These are phyloP conservation scores for Serilophus lunatus DNA, from an alignment of 2,113 vertebrate species.

Conservation along the genomic window DNA sequence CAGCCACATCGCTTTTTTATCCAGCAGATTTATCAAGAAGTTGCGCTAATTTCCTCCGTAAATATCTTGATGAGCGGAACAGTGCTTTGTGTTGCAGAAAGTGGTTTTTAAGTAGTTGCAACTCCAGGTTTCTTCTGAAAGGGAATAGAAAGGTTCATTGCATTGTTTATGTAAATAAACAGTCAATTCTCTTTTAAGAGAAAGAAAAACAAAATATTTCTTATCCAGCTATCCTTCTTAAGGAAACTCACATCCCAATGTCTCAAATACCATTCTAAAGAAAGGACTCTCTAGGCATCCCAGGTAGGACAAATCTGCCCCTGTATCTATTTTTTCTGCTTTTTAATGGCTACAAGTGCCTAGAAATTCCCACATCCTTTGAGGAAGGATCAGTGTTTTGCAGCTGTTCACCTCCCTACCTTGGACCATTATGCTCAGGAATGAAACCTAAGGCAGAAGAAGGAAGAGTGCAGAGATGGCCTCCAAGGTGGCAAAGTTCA, in stretches of 20 bases:
- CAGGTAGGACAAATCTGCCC: background rate
- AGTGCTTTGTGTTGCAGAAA: background rate
- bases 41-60: slow-evolving; percentile 55
- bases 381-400: background rate
- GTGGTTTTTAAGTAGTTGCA: slow-evolving; percentile 16
- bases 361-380: background rate
- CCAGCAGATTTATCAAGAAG: slow-evolving; percentile 63
- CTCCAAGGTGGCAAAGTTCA: background rate
- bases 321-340: background rate
- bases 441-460: background rate
- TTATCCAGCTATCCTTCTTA: background rate
- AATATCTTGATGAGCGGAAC: slow-evolving; percentile 43
- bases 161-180: background rate
- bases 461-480: background rate
- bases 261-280: background rate
- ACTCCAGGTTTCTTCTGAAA: slow-evolving; percentile 9
- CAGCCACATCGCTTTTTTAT: slow-evolving; percentile 54
- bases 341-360: background rate
- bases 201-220: slow-evolving; percentile 4
- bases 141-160: background rate
- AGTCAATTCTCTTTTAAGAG: slow-evolving; percentile 14
- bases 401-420: background rate
- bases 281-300: background rate
- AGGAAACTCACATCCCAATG: background rate
- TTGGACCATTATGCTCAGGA: background rate